Evolutionary conservation across 2,113 vertebrate genomes (phyloP), one percentile per base, ranked within the genome.

Genomic region (Otolemur garnettii): DNA sequence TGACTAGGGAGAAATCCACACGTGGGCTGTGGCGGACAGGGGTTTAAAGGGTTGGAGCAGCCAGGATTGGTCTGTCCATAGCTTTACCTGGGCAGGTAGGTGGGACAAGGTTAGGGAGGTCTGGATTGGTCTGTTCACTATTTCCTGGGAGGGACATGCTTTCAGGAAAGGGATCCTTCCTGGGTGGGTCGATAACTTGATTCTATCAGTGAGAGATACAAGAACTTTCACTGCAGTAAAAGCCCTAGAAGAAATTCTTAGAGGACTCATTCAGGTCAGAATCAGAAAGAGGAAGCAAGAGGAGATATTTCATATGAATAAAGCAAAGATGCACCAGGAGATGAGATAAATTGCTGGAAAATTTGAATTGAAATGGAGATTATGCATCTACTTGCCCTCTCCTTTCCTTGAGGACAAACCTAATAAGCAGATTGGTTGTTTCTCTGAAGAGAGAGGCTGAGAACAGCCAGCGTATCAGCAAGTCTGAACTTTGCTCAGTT

Each of bases 351-450:
- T 17, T 89, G 21, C 5, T 64, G 53, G 62, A 72, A 92, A 87
- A 38, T 59, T 85, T 71, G 92, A 74, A 18, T 55, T 74, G 35
- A 53, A 86, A 90, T 87, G 35, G 28, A 93, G 74, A 79, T 71
- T n/a, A 12, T 55, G n/a, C 17, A n/a, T 22, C 80, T 57, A 2
- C 53, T 38, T 93, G 30, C 18, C 75, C 4, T 62, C 9, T 42
- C 75, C 4, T 62, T 7, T 42, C 74, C 30, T 66, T 89, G 62
- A 93, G 21, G 10, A 50, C 10, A 82, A 74, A 91, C 74, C 45
- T 91, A 42, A 38, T 89, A 68, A 87, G 15, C 33, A 26, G n/a
- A 66, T 95, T 35, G 87, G 19, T 69, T 81, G 86, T 86, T 78
- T 64, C 45, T 86, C 74, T 89, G 64, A 91, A 59, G 74, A 83